Conservation (phyloP, 2,888 invertebrate genomes). For the Synanthedon myopaeformis region DNA sequence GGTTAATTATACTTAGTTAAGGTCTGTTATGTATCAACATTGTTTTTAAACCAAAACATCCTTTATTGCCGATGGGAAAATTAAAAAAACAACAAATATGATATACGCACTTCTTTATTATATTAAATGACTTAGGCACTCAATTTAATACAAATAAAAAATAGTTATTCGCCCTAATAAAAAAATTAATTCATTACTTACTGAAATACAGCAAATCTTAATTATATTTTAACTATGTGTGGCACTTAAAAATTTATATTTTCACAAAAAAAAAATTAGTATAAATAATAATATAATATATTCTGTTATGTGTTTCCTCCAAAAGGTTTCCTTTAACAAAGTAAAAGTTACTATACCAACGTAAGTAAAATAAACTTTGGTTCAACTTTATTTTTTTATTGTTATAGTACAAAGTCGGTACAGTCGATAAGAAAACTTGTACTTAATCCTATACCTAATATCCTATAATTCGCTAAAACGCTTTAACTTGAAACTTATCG, state of each 20-base stretch:
- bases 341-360: background rate
- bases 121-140: slow-evolving; percentile 41
- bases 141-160: slow-evolving; percentile 12
- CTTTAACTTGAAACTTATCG: background rate
- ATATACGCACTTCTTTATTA: slow-evolving; percentile 9
- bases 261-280: too few species aligned
- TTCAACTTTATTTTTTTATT: slow-evolving; percentile 1
- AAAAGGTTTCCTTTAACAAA: too few species aligned
- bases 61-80: background rate
- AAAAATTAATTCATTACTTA: background rate
- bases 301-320: background rate
- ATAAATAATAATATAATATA: too few species aligned
- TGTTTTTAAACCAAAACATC: too few species aligned
- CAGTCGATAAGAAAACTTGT: background rate
- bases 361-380: slow-evolving; percentile 5
- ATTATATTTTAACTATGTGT: too few species aligned
- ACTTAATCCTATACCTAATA: background rate
- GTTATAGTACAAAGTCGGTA: background rate
- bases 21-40: too few species aligned
- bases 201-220: too few species aligned
- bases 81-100: slow-evolving; percentile 3
- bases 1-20: too few species aligned
- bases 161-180: slow-evolving; percentile 6
- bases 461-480: slow-evolving; percentile 1
- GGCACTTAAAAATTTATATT: too few species aligned